Conservation (phyloP, 2,888 invertebrate species). For the Drosophila lutescens region DNA sequence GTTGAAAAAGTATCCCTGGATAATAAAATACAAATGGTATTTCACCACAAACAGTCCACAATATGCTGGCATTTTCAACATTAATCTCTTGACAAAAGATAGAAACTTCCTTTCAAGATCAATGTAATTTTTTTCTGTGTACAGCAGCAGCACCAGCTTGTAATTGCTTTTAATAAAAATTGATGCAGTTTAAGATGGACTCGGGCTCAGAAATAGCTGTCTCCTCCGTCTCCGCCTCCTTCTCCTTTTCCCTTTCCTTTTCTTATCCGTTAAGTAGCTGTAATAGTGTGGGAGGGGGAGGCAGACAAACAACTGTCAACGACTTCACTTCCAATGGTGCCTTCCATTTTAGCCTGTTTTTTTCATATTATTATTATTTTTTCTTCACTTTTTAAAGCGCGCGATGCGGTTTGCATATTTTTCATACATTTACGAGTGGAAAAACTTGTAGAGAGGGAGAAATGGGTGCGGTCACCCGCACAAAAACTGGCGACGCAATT, state of each 20-base stretch:
- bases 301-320: conserved; percentile 45
- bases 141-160: conserved; percentile 45
- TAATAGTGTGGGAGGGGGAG: conserved; percentile 32
- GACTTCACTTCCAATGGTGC: conserved; percentile 50
- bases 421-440: conserved; percentile 56
- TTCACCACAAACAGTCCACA: too few relatives aligned
- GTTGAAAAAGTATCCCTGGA: background rate
- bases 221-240: background rate
- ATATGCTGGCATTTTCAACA: too few relatives aligned
- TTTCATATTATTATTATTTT: conserved; percentile 1
- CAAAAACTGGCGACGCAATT: conserved; percentile 64
- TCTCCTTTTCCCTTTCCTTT: conserved; percentile 43
- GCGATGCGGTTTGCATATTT: conserved; percentile 79
- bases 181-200: conserved; percentile 59
- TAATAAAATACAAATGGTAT: too few relatives aligned
- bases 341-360: conserved; percentile 50
- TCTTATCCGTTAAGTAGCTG: conserved; percentile 55
- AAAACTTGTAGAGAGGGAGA: conserved; percentile 44
- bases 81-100: too few relatives aligned
- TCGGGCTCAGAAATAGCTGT: conserved; percentile 31
- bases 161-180: conserved; percentile 78
- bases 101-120: background rate
- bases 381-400: conserved; percentile 40
- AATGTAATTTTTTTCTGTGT: background rate
- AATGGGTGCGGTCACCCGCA: conserved; percentile 74